Conservation (phyloP, 2,113 vertebrate species). For the Scalopus aquaticus region DNA sequence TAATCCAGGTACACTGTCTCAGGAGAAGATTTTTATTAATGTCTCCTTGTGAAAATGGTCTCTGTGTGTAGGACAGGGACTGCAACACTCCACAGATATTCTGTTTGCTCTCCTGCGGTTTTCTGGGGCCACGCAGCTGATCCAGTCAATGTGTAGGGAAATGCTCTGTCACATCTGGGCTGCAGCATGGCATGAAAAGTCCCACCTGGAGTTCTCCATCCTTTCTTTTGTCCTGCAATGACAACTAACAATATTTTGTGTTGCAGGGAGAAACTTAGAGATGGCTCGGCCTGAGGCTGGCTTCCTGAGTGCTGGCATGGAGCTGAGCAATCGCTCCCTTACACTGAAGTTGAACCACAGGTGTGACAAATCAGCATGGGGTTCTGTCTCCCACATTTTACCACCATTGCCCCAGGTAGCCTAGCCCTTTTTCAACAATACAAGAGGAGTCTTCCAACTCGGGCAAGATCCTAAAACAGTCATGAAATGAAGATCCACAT, state of each 20-base stretch:
- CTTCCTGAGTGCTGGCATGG: neutral
- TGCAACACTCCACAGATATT: neutral
- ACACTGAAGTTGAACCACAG: rapidly evolving
- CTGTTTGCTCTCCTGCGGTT: neutral
- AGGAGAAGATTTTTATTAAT: neutral
- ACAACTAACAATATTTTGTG: too few species aligned
- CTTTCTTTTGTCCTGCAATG: neutral
- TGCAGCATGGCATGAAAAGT: too few species aligned
- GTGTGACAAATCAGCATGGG: neutral
- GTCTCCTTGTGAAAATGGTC: neutral
- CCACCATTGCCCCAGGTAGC: rapidly evolving
- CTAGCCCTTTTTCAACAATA: neutral
- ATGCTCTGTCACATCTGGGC: neutral
- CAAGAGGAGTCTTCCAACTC: neutral
- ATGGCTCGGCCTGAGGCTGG: neutral
- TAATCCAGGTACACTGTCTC: neutral
- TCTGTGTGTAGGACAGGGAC: neutral
- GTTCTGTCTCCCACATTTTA: too few species aligned
- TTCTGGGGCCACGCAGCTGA: neutral
- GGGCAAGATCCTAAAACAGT: neutral
- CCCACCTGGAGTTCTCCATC: neutral
- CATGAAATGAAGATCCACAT: neutral
- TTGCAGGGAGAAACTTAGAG: neutral
- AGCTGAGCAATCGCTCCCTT: neutral
- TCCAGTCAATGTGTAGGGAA: neutral